phyloP scores from a whole-genome alignment of 2,888 invertebrate genomes.

The Drosophila neonasuta region DNA sequence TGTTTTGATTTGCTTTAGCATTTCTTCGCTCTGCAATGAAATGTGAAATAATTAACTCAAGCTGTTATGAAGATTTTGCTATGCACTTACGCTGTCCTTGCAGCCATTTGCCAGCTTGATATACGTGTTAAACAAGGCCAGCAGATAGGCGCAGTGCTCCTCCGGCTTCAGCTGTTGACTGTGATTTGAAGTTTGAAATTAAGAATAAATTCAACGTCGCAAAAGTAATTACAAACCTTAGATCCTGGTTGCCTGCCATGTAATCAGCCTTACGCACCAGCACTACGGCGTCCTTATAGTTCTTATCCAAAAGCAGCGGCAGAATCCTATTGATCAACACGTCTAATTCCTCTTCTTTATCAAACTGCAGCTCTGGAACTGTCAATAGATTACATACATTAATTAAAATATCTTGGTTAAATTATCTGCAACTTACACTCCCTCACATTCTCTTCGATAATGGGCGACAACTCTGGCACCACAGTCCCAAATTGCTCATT shows the following conservation, averaged over 20 bases:
- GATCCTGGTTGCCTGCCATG: conserved; percentile 77
- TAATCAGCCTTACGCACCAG: conserved; percentile 80
- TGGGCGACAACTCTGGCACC: conserved; percentile 73
- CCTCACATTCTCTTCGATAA: conserved; percentile 74
- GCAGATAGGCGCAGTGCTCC: conserved; percentile 79
- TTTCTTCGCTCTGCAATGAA: conserved; percentile 82
- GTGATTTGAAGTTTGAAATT: not conserved
- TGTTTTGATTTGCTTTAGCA: conserved; percentile 85
- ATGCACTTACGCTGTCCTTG: conserved; percentile 76
- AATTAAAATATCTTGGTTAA: too few relatives aligned
- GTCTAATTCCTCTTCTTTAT: conserved; percentile 78
- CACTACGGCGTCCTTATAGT: conserved; percentile 78
- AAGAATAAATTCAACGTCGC: not conserved
- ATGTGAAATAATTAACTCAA: not conserved
- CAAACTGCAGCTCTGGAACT: conserved; percentile 60
- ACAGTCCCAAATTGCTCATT: conserved; percentile 82
- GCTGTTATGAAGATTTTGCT: not conserved
- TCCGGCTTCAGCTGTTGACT: conserved; percentile 65
- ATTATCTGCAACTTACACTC: conserved; percentile 60
- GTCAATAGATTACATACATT: not conserved
- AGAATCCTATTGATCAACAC: conserved; percentile 76
- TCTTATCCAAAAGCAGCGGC: conserved; percentile 73
- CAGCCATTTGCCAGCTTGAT: conserved; percentile 78
- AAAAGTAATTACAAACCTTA: conserved; percentile 57
- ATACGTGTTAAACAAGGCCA: conserved; percentile 80